Conservation (phyloP, 2,113 vertebrate genomes). For the Procapra przewalskii region DNA sequence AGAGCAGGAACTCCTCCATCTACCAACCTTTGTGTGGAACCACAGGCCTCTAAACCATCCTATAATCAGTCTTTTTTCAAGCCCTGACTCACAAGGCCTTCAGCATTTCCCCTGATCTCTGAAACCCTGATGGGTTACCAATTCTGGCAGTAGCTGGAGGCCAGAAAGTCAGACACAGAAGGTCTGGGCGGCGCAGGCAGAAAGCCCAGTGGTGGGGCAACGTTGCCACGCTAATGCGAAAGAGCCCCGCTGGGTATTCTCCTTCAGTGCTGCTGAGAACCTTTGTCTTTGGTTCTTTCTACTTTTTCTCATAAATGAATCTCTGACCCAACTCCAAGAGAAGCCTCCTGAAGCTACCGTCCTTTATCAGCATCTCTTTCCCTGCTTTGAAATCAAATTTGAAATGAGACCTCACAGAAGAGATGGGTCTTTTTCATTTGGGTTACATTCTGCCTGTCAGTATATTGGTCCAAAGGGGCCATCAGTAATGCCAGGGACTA, state of each 20-base stretch:
- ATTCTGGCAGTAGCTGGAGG: not conserved
- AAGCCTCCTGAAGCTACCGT: not conserved
- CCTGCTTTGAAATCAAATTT: conserved; percentile 24
- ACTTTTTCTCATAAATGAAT: not conserved
- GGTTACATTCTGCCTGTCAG: conserved; percentile 33
- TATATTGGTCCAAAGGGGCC: conserved; percentile 14
- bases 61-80: not conserved
- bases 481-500: not conserved
- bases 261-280: not conserved
- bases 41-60: not conserved
- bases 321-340: not conserved
- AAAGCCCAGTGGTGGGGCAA: not conserved
- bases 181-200: not conserved
- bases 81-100: not conserved
- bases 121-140: not conserved
- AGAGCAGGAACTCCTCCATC: not conserved
- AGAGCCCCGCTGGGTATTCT: not conserved
- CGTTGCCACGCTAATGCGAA: not conserved
- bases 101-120: not conserved
- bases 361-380: not conserved
- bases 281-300: not conserved
- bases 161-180: not conserved
- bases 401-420: conserved; percentile 44
- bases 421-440: conserved; percentile 19
- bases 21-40: not conserved